Evolutionary conservation across 2,888 invertebrate genomes (phyloP).

Genomic region (Plutella xylostella): DNA sequence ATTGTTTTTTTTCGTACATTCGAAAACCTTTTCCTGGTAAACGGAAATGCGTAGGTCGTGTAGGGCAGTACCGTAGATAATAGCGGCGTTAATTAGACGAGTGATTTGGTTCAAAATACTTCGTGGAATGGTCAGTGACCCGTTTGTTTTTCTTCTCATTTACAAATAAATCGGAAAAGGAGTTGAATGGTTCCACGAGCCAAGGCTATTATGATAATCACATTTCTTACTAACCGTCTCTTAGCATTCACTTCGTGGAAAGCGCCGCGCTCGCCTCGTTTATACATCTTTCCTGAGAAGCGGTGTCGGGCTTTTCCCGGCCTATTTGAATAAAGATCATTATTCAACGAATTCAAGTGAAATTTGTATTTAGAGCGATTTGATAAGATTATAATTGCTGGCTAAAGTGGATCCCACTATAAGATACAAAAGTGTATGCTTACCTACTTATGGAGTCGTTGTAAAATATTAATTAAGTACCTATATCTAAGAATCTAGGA

Average conservation of each 20-base stretch:
- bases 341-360: too few species aligned
- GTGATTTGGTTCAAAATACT: background rate
- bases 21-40: background rate
- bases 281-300: constrained; percentile 51
- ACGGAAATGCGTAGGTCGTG: background rate
- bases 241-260: constrained; percentile 65
- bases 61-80: too few species aligned
- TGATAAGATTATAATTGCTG: too few species aligned
- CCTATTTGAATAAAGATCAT: too few species aligned
- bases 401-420: too few species aligned
- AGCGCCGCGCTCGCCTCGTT: too few species aligned
- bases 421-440: too few species aligned
- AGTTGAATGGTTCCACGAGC: constrained; percentile 35
- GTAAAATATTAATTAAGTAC: too few species aligned
- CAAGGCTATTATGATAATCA: constrained; percentile 65
- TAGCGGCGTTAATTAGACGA: background rate
- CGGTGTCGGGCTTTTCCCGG: too few species aligned
- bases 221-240: constrained; percentile 57
- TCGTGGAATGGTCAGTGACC: constrained; percentile 42
- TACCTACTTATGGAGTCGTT: too few species aligned
- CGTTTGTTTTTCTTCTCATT: background rate
- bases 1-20: background rate
- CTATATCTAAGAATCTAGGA: too few species aligned
- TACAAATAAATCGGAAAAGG: constrained; percentile 7
- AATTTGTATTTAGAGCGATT: too few species aligned